Base-by-base conservation (phyloP, 2,797 vertebrate genomes). In the Anableps anableps region DNA sequence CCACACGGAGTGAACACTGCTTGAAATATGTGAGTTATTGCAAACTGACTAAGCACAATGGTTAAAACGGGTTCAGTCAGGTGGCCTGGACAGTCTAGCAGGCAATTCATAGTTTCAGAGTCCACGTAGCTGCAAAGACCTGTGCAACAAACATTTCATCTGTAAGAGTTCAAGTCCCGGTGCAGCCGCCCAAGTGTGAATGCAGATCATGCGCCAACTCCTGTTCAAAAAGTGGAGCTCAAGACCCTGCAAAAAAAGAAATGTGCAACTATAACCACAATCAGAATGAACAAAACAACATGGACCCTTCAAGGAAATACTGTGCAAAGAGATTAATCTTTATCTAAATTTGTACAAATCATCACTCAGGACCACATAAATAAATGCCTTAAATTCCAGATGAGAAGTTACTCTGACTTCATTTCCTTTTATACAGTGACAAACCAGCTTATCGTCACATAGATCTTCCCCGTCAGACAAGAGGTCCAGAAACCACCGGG, bases 1-100 rank as follows among this genome's bases (percentile, higher is more conserved):
- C 92, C 91, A 94, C 85, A 58, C 34, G 78, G 86, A 74, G 85
- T 81, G 77, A 93, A 93, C 92, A 93, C 92, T 91, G 93, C 80
- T 81, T 51, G 62, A 85, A 88, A 80, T 60, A 73, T 47, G 31
- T 74, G 79, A 51, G 76, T 71, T 74, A 68, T 76, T 77, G 81
- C 47, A 73, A 77, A 78, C 51, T 47, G 34, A 38, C 41, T 23
- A 58, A 34, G 14, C 64, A 53, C 7, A 21, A 50, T 38, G n/a
- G 7, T 68, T 36, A 2, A 23, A 31, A 23, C 29, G n/a, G 26
- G 29, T 75, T 75, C 26, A 43, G 36, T 29, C 53, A 60, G 55
- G 53, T 7, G 73, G 64, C 19, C n/a, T 31, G 36, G 17, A 71
- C 66, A 41, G n/a, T 23, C 66, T 72, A 38, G 14, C 19, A 74